Evolutionary conservation across 2,797 vertebrate genomes (phyloP), one percentile per base, ranked within the genome.

Genomic region (Echiichthys vipera): DNA sequence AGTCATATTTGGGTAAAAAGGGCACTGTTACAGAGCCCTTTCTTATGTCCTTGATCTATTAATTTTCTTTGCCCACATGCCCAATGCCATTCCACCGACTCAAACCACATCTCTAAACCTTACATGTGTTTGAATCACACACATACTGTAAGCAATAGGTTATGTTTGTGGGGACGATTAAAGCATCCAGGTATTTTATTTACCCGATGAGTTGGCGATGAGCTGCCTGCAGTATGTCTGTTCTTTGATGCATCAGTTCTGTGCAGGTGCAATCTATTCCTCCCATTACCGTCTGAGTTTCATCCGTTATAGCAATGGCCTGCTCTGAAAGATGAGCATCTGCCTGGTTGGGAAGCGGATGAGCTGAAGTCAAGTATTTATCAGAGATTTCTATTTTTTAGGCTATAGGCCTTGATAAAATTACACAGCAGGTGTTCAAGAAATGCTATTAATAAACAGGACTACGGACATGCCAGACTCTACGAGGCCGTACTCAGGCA

Each of bases 281-380:
- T 78, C 54, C 36, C 20, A 67, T 68, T 51, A 51, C 12, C 36
- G 36, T 20, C 43, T 17, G 18, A 53, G 56, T 30, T 68, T 62
- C 61, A 81, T 70, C 56, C 47, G 67, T 84, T 66, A 78, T 70
- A 68, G 43, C 62, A 57, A 65, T n/a, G 30, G 22, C 7, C 15
- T 20, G 9, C 45, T 25, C 18, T 71, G 79, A 77, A 74, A 53
- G 50, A 37, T 43, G 22, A 36, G 18, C 37, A 8, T 68, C 46
- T 66, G 25, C 24, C 29, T 61, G 64, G 30, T 17, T 61, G 71
- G 65, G 72, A 75, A 71, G 49, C 61, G 39, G 50, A 73, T 56
- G 56, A 58, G 47, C 46, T 65, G 53, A 58, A 37, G 40, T 39
- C 47, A 14, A 68, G 53, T 13, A 7, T 36, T 61, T 37, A 24